Base-by-base conservation (phyloP, 2,113 vertebrate species). In the Percina caprodes region DNA sequence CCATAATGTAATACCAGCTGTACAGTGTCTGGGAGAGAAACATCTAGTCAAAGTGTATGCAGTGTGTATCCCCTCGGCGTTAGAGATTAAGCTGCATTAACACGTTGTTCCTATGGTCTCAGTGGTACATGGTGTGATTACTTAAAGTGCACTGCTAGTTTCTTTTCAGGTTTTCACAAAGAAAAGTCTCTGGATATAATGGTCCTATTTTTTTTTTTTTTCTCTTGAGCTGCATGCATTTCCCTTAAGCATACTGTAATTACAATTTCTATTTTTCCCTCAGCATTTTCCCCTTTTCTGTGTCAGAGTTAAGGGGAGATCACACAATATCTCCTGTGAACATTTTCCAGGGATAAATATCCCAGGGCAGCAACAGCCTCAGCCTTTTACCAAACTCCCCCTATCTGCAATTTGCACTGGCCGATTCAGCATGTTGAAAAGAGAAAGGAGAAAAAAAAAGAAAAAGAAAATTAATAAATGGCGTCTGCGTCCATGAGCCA, bases 231-330 rank as follows among this genome's bases (percentile, higher is more conserved):
- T 67, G 67, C 73, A 67, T 86, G 72, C 85, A 88, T 93, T 91
- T 89, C 90, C 86, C 88, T 83, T 79, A 90, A 92, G 92, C 92
- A 85, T 81, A 67, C 79, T 83, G 83, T 89, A 86, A 92, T 92
- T 92, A 86, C 74, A 84, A 84, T 88, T 91, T 86, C 70, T 74
- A 62, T 89, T 90, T 82, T 35, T 82, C 90, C 77, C 69, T 71
- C 51, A 63, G 75, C 75, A 62, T 89, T 87, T 79, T 74, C 69
- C 76, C 51, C 74, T 67, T 88, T 82, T 90, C 80, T 90, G 80
- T 86, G 73, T 88, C 85, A 82, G 63, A 81, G 85, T 86, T 90
- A 86, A 89, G 89, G 78, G 77, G 82, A 82, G 86, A 89, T 91
- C 88, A 86, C 61, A 84, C 72, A 86, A 79, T 87, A 92, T 89